These are phyloP conservation scores for Rhipidura dahli DNA, from an alignment of 2,113 vertebrate species.

Conservation along the genomic window DNA sequence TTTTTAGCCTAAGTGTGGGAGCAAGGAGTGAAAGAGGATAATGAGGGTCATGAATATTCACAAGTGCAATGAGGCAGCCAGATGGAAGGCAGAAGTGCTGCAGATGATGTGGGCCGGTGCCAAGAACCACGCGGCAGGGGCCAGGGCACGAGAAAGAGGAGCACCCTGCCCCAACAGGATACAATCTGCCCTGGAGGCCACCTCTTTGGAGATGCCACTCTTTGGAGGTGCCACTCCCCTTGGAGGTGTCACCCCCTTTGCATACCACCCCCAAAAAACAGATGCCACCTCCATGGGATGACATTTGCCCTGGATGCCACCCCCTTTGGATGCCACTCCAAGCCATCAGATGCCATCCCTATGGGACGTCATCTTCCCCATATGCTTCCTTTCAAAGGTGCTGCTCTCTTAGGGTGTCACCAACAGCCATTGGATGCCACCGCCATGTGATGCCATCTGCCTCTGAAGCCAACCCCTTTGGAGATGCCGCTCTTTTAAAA, in stretches of 20 bases:
- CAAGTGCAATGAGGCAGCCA: conserved; percentile 45
- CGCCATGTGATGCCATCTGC: background rate
- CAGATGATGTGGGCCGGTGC: conserved; percentile 65
- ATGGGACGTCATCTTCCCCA: background rate
- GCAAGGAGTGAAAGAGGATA: conserved; percentile 54
- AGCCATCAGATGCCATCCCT: background rate
- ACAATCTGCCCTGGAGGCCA: background rate
- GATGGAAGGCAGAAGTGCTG: conserved; percentile 68
- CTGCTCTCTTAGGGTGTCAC: background rate
- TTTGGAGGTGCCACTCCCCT: background rate
- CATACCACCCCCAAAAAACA: background rate
- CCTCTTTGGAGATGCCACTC: background rate
- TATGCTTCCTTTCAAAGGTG: background rate
- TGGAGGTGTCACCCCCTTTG: background rate
- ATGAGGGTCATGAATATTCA: conserved; percentile 70
- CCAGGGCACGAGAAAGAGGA: background rate
- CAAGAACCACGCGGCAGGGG: conserved; percentile 12
- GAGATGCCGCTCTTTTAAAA: background rate
- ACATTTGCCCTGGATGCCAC: background rate
- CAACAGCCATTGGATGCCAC: background rate
- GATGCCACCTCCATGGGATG: background rate
- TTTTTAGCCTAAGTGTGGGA: conserved; percentile 63
- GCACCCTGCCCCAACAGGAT: background rate
- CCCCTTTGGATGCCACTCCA: background rate
- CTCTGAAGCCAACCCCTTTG: background rate